Evolutionary conservation across 1,140 invertebrate species (phyloP), one percentile per base, ranked within the genome.

Genomic region (Drosophila lowei): DNA sequence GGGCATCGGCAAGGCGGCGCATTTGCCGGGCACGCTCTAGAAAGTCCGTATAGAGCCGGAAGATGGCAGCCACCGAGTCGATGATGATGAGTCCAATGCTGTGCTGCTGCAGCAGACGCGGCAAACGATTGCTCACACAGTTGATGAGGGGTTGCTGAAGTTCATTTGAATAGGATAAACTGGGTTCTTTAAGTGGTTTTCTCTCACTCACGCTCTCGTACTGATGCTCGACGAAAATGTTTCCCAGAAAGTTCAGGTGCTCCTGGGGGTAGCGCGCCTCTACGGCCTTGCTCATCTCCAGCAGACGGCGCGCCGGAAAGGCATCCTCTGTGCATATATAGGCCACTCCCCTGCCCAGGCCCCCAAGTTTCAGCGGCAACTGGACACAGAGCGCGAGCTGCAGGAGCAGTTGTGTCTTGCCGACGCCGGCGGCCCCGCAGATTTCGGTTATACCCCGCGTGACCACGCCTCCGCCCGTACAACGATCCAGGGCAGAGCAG

Each of bases 401-500:
- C 25, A 98, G 90, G 75, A 95, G 95, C 13, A 98, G 80, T 92
- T 98, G 97, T 1, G 96, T 97, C 93, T 98, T 98, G 15, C 97
- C 97, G 77, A 93, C 93, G 7, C 95, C 95, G 92, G 96, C 95
- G 90, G 95, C 94, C 11, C 97, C 97, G 91, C 94, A 94, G 81
- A 98, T 93, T 93, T 98, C 97, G 49, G 95, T 96, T 13, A 98
- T 94, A 18, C 95, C 95, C 60, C 94, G 93, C 61, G 92, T 93
- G 25, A 94, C 91, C 53, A 97, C 93, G n/a, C 97, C 97, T 34
- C 96, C 97, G 77, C 92, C 85, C 25, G 95, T 91, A 61, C 94
- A 86, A 23, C 80, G 72, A 91, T 97, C 94, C 53, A 97, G 90
- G 25, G 88, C 79, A 15, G 58, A 18, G 85, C 95, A 95, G n/a